Base-by-base conservation (phyloP, 2,113 vertebrate species). In the Cochlearius cochlearius region DNA sequence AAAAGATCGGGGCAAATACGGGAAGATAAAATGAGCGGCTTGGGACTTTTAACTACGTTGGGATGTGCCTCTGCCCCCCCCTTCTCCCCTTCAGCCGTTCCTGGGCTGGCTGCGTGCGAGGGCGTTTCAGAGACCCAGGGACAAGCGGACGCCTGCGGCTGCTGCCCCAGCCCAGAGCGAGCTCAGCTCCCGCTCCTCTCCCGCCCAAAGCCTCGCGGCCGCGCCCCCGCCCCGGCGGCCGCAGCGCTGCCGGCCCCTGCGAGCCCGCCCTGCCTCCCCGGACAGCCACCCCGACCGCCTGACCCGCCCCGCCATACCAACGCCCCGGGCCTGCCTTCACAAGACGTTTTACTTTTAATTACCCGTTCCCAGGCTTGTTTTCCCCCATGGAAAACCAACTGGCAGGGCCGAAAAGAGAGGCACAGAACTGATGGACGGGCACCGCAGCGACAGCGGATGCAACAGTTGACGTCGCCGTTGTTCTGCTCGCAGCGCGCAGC, bases 211-310 rank as follows among this genome's bases (percentile, higher is more conserved):
- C 29, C 30, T 14, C 58, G 36, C 75, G 67, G 52, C 9, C 1
- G 10, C 41, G 27, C 18, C 38, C 39, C 16, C 14, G 23, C 63
- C 47, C 23, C 1, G 4, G 26, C 3, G 1, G 1, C 6, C 5
- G 2, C 62, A 39, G 29, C 43, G 12, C 41, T 43, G 41, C 41
- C 41, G 41, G 41, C 41, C 41, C 41, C 41, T 43, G 41, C 41
- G 41, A 43, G 41, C 41, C 41, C 41, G 15, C 41, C 14, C 41
- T 43, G 41, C 41, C 41, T 15, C 41, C 41, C 41, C 15, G 41
- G 50, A 56, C 34, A 59, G 50, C 15, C 32, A 32, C 0, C 18
- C 38, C 49, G 21, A 69, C 0, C 29, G 30, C 38, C 36, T 23
- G 55, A 66, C 30, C 53, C 41, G 36, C 29, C 39, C 25, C 11